A percentile compares a stretch with the other conserved stretches of the same genome.
Evolutionary conservation across 2,113 vertebrate species (phyloP).

Genomic region (Phylloscopus trochilus): DNA sequence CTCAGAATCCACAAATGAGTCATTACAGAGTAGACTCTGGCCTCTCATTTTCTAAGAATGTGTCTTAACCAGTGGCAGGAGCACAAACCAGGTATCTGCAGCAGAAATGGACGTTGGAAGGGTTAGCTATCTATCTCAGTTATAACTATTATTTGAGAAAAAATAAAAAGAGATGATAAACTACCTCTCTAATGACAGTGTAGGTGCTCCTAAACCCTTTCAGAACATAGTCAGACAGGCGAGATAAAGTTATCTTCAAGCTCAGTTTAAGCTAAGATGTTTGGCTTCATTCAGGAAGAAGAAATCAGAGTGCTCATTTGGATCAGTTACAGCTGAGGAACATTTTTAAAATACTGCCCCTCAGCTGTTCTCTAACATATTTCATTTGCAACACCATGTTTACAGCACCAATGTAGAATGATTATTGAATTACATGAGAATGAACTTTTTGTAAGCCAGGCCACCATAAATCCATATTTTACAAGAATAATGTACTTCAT

Average conservation of each 20-base stretch:
- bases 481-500: background rate
- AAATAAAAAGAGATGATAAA: background rate
- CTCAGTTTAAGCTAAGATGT: background rate
- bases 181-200: background rate
- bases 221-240: background rate
- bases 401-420: background rate
- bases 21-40: background rate
- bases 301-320: background rate
- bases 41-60: background rate
- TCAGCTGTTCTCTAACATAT: background rate
- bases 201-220: background rate
- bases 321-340: background rate
- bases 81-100: background rate
- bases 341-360: background rate
- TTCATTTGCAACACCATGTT: background rate
- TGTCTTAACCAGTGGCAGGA: background rate
- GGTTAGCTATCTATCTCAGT: background rate
- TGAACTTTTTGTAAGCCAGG: background rate
- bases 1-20: background rate
- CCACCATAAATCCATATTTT: background rate
- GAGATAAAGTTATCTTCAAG: background rate
- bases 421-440: background rate
- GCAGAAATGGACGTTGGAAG: background rate
- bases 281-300: background rate
- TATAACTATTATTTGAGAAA: background rate